Percentiles rank a stretch among this genome's conserved stretches.
These are phyloP conservation scores for Coendou prehensilis DNA, from an alignment of 2,797 vertebrate species.

Conservation along the genomic window DNA sequence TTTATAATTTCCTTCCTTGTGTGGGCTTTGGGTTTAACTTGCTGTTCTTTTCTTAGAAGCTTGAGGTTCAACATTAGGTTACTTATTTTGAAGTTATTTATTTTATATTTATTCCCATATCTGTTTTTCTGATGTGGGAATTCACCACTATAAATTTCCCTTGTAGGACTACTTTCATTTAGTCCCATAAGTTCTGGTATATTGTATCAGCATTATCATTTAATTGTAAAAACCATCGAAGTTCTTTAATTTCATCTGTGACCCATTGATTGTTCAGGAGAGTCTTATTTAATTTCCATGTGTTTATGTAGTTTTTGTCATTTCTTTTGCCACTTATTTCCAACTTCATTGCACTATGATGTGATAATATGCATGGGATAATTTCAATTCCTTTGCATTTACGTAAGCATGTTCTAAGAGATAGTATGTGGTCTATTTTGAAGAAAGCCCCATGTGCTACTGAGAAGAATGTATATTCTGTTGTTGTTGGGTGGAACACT, in stretches of 20 bases:
- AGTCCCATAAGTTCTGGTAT: neutral
- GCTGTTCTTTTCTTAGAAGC: neutral
- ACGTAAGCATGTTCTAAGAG: neutral
- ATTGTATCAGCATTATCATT: neutral
- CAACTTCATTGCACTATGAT: neutral
- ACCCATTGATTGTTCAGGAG: neutral
- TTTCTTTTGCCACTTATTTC: neutral
- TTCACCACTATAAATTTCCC: neutral
- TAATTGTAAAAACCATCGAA: neutral
- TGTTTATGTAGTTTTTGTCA: neutral
- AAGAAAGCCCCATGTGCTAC: neutral
- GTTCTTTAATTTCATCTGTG: neutral
- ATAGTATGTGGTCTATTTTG: neutral
- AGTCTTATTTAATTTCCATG: neutral
- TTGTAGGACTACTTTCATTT: neutral
- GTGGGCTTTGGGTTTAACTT: neutral
- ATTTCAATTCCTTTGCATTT: neutral
- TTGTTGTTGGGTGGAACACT: neutral
- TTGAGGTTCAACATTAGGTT: neutral
- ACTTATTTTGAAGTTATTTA: neutral
- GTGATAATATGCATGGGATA: neutral
- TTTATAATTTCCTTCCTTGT: neutral
- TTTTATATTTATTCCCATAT: neutral
- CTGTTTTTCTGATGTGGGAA: neutral
- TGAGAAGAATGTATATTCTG: neutral